These are phyloP conservation scores for Actias luna DNA, from an alignment of 2,888 invertebrate genomes.

Conservation along the genomic window DNA sequence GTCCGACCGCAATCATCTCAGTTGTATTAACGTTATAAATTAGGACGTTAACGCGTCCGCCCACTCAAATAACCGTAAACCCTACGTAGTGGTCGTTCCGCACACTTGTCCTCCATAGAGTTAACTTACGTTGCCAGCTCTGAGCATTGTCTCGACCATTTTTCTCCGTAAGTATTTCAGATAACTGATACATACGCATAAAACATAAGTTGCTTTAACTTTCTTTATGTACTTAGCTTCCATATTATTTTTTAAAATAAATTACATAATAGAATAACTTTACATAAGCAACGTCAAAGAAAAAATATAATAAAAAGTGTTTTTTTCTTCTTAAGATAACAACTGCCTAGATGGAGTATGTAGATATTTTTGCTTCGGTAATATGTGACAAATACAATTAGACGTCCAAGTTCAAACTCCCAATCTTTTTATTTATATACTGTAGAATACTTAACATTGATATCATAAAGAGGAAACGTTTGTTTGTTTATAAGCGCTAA, in stretches of 20 bases:
- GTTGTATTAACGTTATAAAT: conserved; percentile 79
- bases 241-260: neutral
- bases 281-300: neutral
- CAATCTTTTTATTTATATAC: no score
- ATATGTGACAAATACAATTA: no score
- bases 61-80: conserved; percentile 78
- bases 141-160: conserved; percentile 32
- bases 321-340: no score
- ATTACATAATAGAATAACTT: neutral
- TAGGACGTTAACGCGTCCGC: conserved; percentile 69
- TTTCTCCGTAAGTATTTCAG: neutral
- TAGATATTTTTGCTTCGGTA: no score
- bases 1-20: conserved; percentile 54
- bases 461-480: no score
- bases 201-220: neutral
- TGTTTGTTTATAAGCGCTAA: no score
- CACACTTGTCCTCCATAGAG: conserved; percentile 56
- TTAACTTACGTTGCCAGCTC: conserved; percentile 51
- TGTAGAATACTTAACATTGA: no score
- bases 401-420: no score
- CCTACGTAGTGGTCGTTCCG: conserved; percentile 60
- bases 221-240: neutral
- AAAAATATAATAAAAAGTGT: neutral
- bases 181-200: neutral
- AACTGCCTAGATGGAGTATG: no score